A percentile compares a stretch with the other conserved stretches of the same genome.
These are phyloP conservation scores for Brachypalpus laphriformis DNA, from an alignment of 2,888 invertebrate genomes.

Conservation along the genomic window DNA sequence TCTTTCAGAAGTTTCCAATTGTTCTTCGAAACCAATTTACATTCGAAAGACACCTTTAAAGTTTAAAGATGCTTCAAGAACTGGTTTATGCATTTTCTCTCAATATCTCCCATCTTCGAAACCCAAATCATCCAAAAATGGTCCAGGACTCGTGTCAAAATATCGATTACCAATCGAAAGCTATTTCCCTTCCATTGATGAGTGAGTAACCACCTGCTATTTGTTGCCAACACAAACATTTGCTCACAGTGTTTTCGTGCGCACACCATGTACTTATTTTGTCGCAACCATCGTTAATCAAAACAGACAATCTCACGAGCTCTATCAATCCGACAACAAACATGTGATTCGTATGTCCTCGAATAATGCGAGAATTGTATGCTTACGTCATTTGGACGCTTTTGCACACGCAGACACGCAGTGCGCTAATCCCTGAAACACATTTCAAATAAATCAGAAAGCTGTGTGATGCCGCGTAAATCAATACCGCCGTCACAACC, in stretches of 20 bases:
- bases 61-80: too few species aligned
- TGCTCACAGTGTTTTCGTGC: neutral
- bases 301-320: conserved; percentile 37
- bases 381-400: conserved; percentile 33
- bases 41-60: too few species aligned
- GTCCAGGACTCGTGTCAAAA: too few species aligned
- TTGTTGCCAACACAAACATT: conserved; percentile 33
- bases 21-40: too few species aligned
- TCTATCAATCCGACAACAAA: conserved; percentile 13
- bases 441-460: conserved; percentile 50
- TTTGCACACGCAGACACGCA: neutral
- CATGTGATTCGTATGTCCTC: conserved; percentile 21
- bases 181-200: neutral
- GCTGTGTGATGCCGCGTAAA: conserved; percentile 3
- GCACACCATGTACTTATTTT: conserved; percentile 20
- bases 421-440: conserved; percentile 26
- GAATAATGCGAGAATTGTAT: conserved; percentile 5
- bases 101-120: too few species aligned
- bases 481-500: conserved; percentile 4
- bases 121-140: too few species aligned
- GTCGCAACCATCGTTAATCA: conserved; percentile 39
- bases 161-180: neutral
- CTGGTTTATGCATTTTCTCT: too few species aligned
- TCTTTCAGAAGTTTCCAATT: too few species aligned
- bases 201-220: neutral